Evolutionary conservation across 1,140 invertebrate species (phyloP), one percentile per base, ranked within the genome.

Genomic region (Oscheius sp.): DNA sequence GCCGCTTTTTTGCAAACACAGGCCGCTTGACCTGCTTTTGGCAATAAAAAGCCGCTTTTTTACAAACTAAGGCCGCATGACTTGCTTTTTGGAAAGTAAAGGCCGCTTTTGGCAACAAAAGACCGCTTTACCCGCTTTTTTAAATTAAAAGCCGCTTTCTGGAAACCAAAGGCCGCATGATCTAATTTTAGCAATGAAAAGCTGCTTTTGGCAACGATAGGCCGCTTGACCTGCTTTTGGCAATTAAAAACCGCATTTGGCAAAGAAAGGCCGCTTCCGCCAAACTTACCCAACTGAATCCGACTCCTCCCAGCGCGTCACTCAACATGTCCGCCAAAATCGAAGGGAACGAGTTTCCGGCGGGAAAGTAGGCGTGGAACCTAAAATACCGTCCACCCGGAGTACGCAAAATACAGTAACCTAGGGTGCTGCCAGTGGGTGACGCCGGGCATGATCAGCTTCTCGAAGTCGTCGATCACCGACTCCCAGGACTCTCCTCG

Each of bases 401-500:
- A 0, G 23, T 45, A 23, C 42, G 42, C 42, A 45, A 45, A 45
- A 15, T 15, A 45, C 23, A 18, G 15, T 59, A 13, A 59, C 55
- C 55, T 87, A 0, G 96, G 96, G 89, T 99, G 96, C 85, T 98
- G 94, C 96, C 96, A 99, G 85, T 98, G 94, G 0, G 95, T 98
- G 55, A 95, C 92, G 38, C 96, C 96, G 0, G 94, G 94, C 93
- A 99, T 97, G 75, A 99, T 97, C 87, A 93, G 94, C 31, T 89
- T 88, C 85, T 98, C 94, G 1, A 99, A 91, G 84, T 99, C 96
- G 15, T 87, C 87, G 92, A 99, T 94, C 42, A 99, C 95, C 10
- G 90, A 87, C 20, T 95, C 91, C 91, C 93, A 99, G 32, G 89
- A 82, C 84, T 99, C 96, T 0, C 91, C 90, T 67, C 92, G 87